Base-by-base conservation (phyloP, 1,140 invertebrate species). In the Colletes gigas region DNA sequence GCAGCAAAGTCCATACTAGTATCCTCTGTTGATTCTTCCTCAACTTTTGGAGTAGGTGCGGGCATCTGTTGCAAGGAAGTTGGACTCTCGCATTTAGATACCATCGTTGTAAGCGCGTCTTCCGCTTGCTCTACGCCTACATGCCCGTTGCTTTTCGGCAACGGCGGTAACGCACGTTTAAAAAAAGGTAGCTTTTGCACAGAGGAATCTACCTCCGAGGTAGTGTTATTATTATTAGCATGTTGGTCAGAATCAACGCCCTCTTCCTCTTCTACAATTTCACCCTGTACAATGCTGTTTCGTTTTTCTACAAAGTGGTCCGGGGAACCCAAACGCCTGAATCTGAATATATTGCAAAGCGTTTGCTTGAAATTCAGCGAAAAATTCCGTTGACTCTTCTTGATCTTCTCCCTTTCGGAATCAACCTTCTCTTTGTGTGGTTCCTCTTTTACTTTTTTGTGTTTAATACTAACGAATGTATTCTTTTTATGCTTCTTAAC, bases 271-370 rank as follows among this genome's bases (percentile, higher is more conserved):
- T 94, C 90, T 71, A 94, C 92, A 83, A 94, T 93, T 88, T 94
- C 88, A 50, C 93, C 91, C 74, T 93, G 94, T 81, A 92, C 92
- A 86, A 90, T 94, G 81, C 92, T 94, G 83, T 91, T 94, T 68
- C 90, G 83, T 67, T 92, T 93, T 8, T 87, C 87, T 41, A 91
- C 91, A 69, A 89, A 92, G 82, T 93, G 92, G 77, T 94, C 94
- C 8, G 93, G 93, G 14, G 94, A 94, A 19, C 94, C 93, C 54
- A 94, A 90, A 84, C 94, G 94, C 66, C 95, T 95, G 90, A 97
- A 96, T 84, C 96, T 95, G 90, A 97, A 97, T 88, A 97, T 95
- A 93, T 96, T 97, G 92, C 96, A 97, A 81, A 97, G 94, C n/a
- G 96, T 97, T 89, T 97, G 96, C 90, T 97, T 97, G n/a, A 97